Conservation (phyloP, 2,797 vertebrate species). For the Lacerta viridis region DNA sequence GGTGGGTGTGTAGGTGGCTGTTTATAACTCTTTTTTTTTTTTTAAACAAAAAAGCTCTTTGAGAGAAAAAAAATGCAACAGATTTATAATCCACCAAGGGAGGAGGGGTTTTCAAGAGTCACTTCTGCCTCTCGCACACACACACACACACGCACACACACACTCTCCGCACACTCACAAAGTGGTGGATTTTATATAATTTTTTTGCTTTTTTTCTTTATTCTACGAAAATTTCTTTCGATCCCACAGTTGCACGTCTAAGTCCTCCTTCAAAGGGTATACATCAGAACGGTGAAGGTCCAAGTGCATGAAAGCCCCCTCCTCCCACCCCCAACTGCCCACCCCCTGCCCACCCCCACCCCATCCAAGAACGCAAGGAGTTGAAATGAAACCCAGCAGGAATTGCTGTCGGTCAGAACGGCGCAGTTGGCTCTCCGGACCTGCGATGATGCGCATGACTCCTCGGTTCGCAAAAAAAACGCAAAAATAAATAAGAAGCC, state of each 20-base stretch:
- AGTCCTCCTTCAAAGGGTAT: conserved; percentile 38
- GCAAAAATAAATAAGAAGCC: conserved; percentile 12
- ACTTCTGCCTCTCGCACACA: conserved; percentile 10
- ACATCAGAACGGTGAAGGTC: neutral
- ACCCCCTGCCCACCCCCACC: conserved; percentile 9
- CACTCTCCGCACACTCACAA: conserved; percentile 15
- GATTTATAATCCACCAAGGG: conserved; percentile 46
- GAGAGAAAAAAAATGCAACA: conserved; percentile 31
- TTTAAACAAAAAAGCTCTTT: conserved; percentile 40
- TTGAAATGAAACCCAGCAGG: neutral
- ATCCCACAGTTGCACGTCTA: conserved; percentile 44
- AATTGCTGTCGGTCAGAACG: neutral
- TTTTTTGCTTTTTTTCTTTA: conserved; percentile 43
- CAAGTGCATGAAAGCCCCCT: neutral
- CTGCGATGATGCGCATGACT: neutral
- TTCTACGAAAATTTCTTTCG: conserved; percentile 62
- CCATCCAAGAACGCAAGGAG: conserved; percentile 10
- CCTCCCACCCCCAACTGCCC: neutral
- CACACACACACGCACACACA: neutral
- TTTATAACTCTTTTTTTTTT: neutral
- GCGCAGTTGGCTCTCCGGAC: neutral
- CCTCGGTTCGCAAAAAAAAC: conserved; percentile 7
- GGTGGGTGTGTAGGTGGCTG: neutral
- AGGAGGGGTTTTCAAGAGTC: conserved; percentile 24
- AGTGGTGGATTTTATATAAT: conserved; percentile 1